These are phyloP conservation scores for Melanotus villosus DNA, from an alignment of 2,888 invertebrate species.

Conservation along the genomic window DNA sequence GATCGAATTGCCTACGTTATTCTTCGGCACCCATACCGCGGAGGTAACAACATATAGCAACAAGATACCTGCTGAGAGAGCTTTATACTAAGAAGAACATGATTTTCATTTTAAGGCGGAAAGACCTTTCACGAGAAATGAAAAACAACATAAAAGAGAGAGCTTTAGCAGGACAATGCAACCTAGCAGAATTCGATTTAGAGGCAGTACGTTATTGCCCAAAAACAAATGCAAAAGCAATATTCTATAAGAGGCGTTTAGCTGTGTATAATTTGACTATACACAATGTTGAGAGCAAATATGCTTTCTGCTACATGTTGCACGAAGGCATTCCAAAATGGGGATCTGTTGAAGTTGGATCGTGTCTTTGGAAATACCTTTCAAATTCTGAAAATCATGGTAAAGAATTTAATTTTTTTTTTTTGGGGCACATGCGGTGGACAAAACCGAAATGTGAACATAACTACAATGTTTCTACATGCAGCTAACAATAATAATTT, in stretches of 20 bases:
- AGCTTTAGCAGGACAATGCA: background rate
- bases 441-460: background rate
- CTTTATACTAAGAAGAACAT: no score
- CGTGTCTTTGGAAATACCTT: background rate
- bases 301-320: background rate
- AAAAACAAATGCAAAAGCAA: background rate
- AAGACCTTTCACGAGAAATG: background rate
- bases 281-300: background rate
- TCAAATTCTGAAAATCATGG: background rate
- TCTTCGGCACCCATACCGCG: no score
- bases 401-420: background rate
- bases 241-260: background rate
- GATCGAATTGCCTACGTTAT: no score
- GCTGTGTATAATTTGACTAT: background rate
- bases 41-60: constrained; percentile 40
- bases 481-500: background rate
- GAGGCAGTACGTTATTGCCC: background rate
- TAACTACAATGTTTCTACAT: background rate
- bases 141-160: background rate
- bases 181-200: background rate
- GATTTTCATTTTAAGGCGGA: no score
- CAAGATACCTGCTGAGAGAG: no score
- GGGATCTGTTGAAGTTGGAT: background rate
- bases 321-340: background rate
- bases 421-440: background rate